Base-by-base conservation (phyloP, 2,797 vertebrate species). In the Platyrinchus mystaceus region DNA sequence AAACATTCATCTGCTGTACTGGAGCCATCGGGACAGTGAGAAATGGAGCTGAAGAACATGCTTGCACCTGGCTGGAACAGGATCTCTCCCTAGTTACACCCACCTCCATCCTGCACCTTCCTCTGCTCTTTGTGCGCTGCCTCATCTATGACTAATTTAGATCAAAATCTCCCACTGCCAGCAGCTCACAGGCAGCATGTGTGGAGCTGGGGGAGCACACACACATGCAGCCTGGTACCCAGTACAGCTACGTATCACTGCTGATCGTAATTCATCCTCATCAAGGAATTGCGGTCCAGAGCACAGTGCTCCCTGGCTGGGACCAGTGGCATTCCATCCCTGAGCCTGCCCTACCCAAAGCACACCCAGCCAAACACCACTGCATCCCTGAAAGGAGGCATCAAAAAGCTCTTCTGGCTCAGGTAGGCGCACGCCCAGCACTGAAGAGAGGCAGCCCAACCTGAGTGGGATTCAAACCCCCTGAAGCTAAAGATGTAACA, bases 401-500 rank as follows among this genome's bases (percentile, higher is more conserved):
- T 26, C 39, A 5, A 14, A 68, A 53, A 59, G 9, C 30, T 22
- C 39, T 37, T 12, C 36, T 20, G 28, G 28, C 41, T 69, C 44
- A 32, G 46, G 60, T 34, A 87, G 64, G 30, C 2, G 3, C 3
- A 17, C 10, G 28, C 46, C n/a, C 30, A 8, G 0, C 1, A 2
- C 34, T 0, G 0, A 91, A 73, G 14, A 19, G 18, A 59, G 5
- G 28, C 44, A 68, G 5, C 5, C 17, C 49, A 50, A 71, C 53
- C 50, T 1, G 0, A 27, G 27, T 18, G 24, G 36, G 18, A 47
- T 58, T 43, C 17, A 3, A 21, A 50, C 2, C 12, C 9, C 32
- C 3, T 0, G 0, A 49, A 62, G 8, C 43, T 39, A 1, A 0
- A 47, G 16, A 26, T 15, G 17, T 21, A 32, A 19, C 2, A 0